phyloP scores from a whole-genome alignment of 2,113 vertebrate species.

The Cyprinus carpio region DNA sequence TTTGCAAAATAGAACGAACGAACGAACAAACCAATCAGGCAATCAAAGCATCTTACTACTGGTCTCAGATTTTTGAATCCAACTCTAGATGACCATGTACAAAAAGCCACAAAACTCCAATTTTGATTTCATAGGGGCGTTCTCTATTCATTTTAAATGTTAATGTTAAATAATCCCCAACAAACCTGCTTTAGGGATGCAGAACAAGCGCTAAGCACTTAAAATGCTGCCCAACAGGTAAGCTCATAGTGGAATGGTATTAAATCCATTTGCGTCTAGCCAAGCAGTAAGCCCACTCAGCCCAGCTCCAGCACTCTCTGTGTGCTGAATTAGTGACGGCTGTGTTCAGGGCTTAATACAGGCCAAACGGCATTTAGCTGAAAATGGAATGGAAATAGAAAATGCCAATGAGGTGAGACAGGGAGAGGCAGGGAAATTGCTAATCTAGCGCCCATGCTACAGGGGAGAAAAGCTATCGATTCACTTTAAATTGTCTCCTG shows the following conservation, averaged over 20 bases:
- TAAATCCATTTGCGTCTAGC: conserved; percentile 18
- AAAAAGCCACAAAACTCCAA: too few species aligned
- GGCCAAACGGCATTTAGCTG: conserved; percentile 53
- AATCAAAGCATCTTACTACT: too few species aligned
- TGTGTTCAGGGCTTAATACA: conserved; percentile 37
- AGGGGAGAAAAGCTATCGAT: conserved; percentile 62
- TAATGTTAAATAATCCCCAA: background rate
- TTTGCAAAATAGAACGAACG: background rate
- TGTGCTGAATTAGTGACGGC: conserved; percentile 45
- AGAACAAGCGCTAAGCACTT: conserved; percentile 21
- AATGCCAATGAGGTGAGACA: conserved; percentile 67
- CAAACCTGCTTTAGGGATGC: background rate
- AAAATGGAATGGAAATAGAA: conserved; percentile 54
- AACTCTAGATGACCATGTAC: too few species aligned
- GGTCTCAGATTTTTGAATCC: too few species aligned
- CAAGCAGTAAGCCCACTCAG: conserved; percentile 23
- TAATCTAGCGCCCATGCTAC: conserved; percentile 67
- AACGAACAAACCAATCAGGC: too few species aligned
- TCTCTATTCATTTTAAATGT: background rate
- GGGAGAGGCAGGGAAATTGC: conserved; percentile 68
- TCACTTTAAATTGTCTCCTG: conserved; percentile 52
- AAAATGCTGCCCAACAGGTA: conserved; percentile 34
- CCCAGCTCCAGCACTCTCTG: conserved; percentile 9
- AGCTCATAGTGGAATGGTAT: conserved; percentile 1
- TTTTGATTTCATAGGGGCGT: background rate